phyloP scores from a whole-genome alignment of 2,113 vertebrate species.

The Lamprotornis superbus region DNA sequence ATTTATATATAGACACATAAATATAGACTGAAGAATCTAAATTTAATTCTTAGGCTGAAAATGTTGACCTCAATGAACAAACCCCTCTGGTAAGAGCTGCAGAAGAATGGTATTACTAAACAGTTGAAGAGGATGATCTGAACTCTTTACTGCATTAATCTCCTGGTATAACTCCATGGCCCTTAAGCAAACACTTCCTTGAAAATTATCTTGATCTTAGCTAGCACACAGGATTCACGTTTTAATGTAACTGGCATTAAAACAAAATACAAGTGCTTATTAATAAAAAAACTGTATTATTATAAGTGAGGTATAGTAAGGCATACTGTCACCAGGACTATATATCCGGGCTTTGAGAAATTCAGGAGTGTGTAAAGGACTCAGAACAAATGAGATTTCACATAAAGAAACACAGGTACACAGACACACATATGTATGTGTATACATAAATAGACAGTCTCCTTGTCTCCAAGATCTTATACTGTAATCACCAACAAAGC shows the following conservation, averaged over 20 bases:
- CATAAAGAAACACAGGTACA: neutral
- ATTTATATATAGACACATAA: conserved; percentile 44
- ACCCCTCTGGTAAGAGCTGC: neutral
- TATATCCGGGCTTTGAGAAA: neutral
- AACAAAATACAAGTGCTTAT: neutral
- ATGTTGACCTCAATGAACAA: conserved; percentile 29
- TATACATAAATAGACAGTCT: neutral
- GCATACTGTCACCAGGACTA: neutral
- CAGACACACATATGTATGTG: neutral
- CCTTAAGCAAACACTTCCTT: neutral
- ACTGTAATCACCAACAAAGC: neutral
- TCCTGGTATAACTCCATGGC: neutral
- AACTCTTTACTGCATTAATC: neutral
- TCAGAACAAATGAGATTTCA: neutral
- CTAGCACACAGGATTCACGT: neutral
- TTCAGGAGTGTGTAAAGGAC: neutral
- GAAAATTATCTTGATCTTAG: neutral
- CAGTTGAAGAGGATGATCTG: neutral
- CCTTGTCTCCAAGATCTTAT: neutral
- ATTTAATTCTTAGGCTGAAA: conserved; percentile 43
- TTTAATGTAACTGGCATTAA: neutral
- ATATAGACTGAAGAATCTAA: conserved; percentile 48
- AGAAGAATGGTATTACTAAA: neutral
- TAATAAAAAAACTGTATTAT: neutral
- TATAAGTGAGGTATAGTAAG: neutral